phyloP scores from a whole-genome alignment of 2,797 vertebrate genomes.

The Pteropus rufus region DNA sequence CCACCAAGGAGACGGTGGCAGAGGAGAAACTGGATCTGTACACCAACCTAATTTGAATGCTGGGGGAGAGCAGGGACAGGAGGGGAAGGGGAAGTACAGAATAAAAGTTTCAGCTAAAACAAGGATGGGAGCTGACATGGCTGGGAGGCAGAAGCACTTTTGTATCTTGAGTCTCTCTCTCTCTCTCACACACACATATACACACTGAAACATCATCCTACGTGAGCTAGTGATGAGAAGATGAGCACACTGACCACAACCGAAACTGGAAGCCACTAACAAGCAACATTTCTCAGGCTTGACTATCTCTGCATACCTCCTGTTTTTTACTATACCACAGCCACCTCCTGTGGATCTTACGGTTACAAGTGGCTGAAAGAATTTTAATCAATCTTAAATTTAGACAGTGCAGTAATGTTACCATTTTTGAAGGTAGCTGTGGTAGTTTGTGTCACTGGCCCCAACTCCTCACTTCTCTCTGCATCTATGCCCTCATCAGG shows the following conservation, averaged over 20 bases:
- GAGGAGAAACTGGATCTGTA: not conserved
- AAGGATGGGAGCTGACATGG: not conserved
- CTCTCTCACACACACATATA: not conserved
- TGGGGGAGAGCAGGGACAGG: not conserved
- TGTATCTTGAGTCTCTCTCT: not conserved
- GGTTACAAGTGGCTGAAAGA: not conserved
- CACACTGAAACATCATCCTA: not conserved
- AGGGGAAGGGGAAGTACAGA: not conserved
- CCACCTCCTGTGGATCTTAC: not conserved
- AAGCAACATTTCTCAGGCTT: not conserved
- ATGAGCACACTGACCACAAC: not conserved
- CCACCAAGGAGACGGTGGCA: not conserved
- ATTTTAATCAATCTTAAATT: not conserved
- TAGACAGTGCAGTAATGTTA: not conserved
- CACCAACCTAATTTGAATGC: not conserved
- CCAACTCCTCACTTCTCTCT: not conserved
- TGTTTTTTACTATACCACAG: not conserved
- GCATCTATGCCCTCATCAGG: not conserved
- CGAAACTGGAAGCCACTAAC: not conserved
- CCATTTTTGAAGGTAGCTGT: not conserved
- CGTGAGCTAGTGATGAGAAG: not conserved
- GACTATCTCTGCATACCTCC: not conserved
- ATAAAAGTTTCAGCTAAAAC: not conserved
- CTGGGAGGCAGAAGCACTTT: not conserved
- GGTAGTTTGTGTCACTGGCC: not conserved